Conservation (phyloP, 2,113 vertebrate genomes). For the Neopipo cinnamomea region DNA sequence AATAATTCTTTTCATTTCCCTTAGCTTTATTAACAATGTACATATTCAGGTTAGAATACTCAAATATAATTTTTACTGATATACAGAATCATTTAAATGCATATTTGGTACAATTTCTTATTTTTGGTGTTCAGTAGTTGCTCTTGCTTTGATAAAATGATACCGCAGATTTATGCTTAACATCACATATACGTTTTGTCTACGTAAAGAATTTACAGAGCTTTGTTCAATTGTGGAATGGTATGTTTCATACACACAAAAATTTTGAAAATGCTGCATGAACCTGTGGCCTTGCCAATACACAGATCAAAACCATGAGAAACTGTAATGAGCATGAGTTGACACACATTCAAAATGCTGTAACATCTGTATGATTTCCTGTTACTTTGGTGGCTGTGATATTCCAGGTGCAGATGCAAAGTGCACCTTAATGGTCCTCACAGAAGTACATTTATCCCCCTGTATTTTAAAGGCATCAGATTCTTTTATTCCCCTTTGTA, state of each 20-base stretch:
- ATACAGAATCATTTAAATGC: slow-evolving; percentile 23
- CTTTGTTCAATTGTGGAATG: slow-evolving; percentile 44
- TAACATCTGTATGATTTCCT: not conserved
- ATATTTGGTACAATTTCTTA: slow-evolving; percentile 52
- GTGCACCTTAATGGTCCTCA: slow-evolving; percentile 43
- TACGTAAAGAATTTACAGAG: slow-evolving; percentile 72
- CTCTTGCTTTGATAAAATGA: slow-evolving; percentile 58
- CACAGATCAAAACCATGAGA: slow-evolving; percentile 37
- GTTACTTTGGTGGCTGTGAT: slow-evolving; percentile 54
- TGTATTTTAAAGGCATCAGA: slow-evolving; percentile 28
- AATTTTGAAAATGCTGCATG: slow-evolving; percentile 48
- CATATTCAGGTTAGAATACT: not conserved
- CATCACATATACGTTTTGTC: slow-evolving; percentile 33
- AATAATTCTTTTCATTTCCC: slow-evolving; percentile 3
- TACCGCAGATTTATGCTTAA: slow-evolving; percentile 51
- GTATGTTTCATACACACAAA: slow-evolving; percentile 14
- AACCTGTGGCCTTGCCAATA: slow-evolving; percentile 13
- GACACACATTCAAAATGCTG: not conserved
- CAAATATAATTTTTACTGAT: not conserved
- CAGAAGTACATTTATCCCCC: slow-evolving; percentile 18
- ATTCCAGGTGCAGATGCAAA: slow-evolving; percentile 22
- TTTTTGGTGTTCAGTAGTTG: slow-evolving; percentile 62
- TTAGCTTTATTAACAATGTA: slow-evolving; percentile 58
- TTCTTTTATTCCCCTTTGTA: slow-evolving; percentile 89
- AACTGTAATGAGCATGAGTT: slow-evolving; percentile 34